Base-by-base conservation (phyloP, 2,113 vertebrate genomes). In the Beaufortia kweichowensis region DNA sequence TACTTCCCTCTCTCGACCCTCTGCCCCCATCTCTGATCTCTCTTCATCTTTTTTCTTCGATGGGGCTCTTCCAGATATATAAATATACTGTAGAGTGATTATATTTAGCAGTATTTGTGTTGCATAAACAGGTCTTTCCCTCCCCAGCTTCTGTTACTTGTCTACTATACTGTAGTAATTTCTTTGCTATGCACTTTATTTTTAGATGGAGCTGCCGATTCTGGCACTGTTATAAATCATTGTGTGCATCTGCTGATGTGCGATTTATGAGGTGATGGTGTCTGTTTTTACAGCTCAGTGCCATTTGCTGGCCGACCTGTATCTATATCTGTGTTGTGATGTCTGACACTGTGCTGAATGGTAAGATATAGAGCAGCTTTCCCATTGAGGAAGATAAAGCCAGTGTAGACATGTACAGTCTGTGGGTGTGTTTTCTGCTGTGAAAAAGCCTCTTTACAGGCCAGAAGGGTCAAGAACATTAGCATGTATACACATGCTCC, bases 301-400 rank as follows among this genome's bases (percentile, higher is more conserved):
- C 35, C 31, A 57, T 72, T 43, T 24, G 66, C 70, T 67, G 8
- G 35, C 11, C 10, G 31, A 79, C 66, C 21, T 4, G 11, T 31
- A 71, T 79, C 82, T 83, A 70, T 71, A 74, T 71, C 46, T 56
- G 26, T 57, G 46, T 60, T 69, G 63, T 60, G 43, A 31, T 41
- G 12, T 43, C 3, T 39, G 29, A 8, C 2, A 28, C 24, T 68
- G 41, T 69, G n/a, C 46, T 50, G n/a, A 69, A 33, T 0, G 0
- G n/a, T 69, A 12, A 69, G 35, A 53, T 41, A 28, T 23, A 71
- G 53, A 59, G 23, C 68, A 56, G 15, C 67, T 70, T 48, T 56
- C 31, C 31, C 50, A 3, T 59, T 53, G 81, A 82, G 35, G 35
- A 73, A 79, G 66, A 46, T 75, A 55, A 65, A 86, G 86, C 81